phyloP scores from a whole-genome alignment of 2,797 vertebrate species.

The Eidolon dupreanum region DNA sequence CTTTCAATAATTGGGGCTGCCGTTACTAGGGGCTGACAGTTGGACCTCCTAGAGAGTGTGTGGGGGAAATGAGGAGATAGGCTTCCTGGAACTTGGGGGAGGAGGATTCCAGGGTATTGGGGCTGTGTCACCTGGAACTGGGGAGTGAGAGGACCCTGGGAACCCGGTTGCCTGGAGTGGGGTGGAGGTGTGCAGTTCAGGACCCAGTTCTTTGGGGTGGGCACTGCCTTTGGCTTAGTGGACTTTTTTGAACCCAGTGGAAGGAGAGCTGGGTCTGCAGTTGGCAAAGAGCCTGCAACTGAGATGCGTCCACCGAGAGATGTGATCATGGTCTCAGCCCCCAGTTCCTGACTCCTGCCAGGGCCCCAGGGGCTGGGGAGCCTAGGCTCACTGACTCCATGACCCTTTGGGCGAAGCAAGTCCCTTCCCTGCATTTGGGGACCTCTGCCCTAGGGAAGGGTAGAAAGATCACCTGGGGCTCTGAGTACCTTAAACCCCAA shows the following conservation, averaged over 20 bases:
- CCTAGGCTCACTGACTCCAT: not conserved
- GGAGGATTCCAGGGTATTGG: not conserved
- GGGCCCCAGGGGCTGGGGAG: not conserved
- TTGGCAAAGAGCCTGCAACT: not conserved
- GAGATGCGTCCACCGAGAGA: not conserved
- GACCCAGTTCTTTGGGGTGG: not conserved
- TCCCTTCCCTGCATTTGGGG: not conserved
- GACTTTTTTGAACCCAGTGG: not conserved
- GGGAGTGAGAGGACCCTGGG: not conserved
- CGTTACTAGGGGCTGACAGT: not conserved
- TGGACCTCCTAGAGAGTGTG: not conserved
- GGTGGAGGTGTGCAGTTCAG: not conserved
- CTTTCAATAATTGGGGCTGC: not conserved
- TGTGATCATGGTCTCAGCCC: accelerated
- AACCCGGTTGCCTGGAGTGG: not conserved
- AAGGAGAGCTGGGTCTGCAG: not conserved
- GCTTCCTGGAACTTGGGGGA: not conserved
- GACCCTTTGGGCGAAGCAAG: not conserved
- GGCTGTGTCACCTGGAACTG: not conserved
- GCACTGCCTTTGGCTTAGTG: not conserved
- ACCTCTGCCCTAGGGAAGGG: not conserved
- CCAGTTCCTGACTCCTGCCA: not conserved
- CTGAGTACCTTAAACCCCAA: not conserved
- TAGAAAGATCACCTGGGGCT: not conserved
- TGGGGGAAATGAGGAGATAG: not conserved